Conservation (phyloP, 2,113 vertebrate species). For the Cyprichromis sp. region DNA sequence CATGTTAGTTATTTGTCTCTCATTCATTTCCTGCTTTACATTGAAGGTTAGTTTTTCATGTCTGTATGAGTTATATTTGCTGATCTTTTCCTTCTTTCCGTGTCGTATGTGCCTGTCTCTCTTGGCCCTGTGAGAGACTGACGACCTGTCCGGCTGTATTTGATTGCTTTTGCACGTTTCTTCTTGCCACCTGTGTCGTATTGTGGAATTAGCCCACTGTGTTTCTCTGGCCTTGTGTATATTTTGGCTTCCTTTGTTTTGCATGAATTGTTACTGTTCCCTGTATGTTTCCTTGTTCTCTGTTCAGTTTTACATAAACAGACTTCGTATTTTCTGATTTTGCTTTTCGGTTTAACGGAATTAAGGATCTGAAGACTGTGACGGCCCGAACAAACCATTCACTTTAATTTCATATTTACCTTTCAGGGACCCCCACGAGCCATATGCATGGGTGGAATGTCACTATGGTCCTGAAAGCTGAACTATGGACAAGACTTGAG, state of each 20-base stretch:
- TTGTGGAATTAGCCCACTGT: not conserved
- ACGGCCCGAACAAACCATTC: not conserved
- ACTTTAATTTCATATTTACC: not conserved
- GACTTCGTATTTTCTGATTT: not conserved
- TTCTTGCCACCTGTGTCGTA: not conserved
- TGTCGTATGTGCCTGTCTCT: not conserved
- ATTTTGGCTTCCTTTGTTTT: not conserved
- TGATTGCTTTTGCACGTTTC: not conserved
- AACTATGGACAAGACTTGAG: not conserved
- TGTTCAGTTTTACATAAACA: not conserved
- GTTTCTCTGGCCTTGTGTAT: not conserved
- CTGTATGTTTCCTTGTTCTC: not conserved
- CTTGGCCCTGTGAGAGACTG: not conserved
- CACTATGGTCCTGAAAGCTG: not conserved
- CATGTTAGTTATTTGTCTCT: not conserved
- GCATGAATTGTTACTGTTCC: not conserved
- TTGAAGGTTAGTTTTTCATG: not conserved
- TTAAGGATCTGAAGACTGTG: not conserved
- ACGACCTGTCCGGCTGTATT: not conserved
- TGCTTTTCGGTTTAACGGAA: not conserved
- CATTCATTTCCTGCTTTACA: not conserved
- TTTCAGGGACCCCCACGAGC: not conserved
- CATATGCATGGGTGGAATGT: not conserved
- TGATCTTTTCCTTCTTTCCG: not conserved
- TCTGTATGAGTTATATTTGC: not conserved